phyloP scores from a whole-genome alignment of 2,113 vertebrate genomes.

The Pygoscelis adeliae region DNA sequence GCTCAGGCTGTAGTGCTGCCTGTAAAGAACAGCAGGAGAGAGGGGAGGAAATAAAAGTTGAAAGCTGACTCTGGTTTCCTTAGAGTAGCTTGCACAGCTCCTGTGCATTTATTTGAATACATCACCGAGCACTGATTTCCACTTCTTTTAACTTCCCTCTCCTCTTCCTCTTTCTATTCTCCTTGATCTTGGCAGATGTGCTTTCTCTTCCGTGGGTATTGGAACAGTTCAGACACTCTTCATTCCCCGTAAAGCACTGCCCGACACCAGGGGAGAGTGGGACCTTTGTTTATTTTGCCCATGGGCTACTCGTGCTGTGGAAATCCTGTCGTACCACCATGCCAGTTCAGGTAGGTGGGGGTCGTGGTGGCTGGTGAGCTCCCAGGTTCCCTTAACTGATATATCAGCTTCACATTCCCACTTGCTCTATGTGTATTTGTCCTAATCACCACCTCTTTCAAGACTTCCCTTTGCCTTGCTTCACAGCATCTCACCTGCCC shows the following conservation, averaged over 20 bases:
- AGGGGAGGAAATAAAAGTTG: not conserved
- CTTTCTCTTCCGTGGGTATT: not conserved
- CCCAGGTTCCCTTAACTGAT: not conserved
- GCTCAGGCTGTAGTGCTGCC: not conserved
- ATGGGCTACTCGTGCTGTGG: not conserved
- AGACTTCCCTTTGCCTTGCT: not conserved
- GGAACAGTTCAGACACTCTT: not conserved
- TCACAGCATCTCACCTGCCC: not conserved
- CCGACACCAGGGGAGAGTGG: not conserved
- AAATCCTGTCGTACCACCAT: not conserved
- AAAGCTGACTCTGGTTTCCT: not conserved
- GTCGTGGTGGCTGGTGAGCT: accelerated
- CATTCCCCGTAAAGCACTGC: not conserved
- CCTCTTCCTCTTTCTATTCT: not conserved
- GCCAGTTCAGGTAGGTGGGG: not conserved
- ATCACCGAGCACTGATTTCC: not conserved
- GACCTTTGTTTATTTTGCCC: not conserved
- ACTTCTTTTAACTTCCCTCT: not conserved
- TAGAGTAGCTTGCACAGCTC: not conserved
- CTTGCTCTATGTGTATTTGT: not conserved
- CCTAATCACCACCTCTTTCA: not conserved
- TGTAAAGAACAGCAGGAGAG: not conserved
- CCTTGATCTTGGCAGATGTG: not conserved
- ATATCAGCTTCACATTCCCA: not conserved
- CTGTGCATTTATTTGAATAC: not conserved